Evolutionary conservation across 2,888 invertebrate genomes (phyloP).

Genomic region (Heliconius ethilla): DNA sequence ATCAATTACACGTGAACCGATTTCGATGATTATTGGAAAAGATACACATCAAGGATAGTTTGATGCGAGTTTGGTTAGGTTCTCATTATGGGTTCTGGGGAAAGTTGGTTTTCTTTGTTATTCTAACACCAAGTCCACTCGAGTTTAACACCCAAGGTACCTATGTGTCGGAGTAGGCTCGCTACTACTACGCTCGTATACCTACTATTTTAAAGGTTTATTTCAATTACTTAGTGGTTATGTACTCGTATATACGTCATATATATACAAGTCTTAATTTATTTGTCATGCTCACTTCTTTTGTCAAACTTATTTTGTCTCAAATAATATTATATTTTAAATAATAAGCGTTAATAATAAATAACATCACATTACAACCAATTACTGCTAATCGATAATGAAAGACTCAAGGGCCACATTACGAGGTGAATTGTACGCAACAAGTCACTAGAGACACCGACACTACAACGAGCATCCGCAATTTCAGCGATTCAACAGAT

Average conservation of each 20-base stretch:
- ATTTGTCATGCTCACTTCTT: not conserved
- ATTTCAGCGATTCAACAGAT: conserved; percentile 18
- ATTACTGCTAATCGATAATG: not conserved
- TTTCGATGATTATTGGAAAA: too few species aligned
- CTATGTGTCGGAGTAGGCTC: too few species aligned
- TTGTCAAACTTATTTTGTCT: too few species aligned
- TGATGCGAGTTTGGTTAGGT: too few species aligned
- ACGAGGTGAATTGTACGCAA: conserved; percentile 18
- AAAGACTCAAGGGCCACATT: conserved; percentile 8
- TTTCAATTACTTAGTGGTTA: not conserved
- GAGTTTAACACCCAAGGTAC: too few species aligned
- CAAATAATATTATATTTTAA: not conserved
- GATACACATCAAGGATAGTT: too few species aligned
- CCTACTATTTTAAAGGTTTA: too few species aligned
- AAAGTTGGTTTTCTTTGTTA: too few species aligned
- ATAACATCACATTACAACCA: not conserved
- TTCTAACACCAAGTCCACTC: too few species aligned
- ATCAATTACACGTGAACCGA: too few species aligned
- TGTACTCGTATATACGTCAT: not conserved
- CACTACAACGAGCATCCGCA: conserved; percentile 6
- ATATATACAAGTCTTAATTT: not conserved
- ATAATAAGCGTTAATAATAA: not conserved
- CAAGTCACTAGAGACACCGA: conserved; percentile 19
- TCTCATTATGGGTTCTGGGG: too few species aligned
- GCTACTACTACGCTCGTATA: too few species aligned